These are phyloP conservation scores for Rhinoptilus africanus DNA, from an alignment of 2,113 vertebrate genomes.

Conservation along the genomic window DNA sequence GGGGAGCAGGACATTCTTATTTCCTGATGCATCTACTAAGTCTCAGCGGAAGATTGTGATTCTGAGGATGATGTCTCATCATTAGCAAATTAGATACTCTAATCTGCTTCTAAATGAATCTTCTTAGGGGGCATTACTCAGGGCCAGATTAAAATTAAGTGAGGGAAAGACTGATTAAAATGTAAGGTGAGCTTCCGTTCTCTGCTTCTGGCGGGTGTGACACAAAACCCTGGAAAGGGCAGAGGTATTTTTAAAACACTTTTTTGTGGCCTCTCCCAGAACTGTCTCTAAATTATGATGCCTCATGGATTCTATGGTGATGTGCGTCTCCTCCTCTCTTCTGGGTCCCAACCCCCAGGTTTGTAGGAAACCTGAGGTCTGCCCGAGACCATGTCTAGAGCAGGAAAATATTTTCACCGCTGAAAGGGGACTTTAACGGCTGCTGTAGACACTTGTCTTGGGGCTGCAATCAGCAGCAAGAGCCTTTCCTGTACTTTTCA, in stretches of 20 bases:
- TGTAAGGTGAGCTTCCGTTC: conserved; percentile 52
- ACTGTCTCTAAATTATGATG: background rate
- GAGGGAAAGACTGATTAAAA: conserved; percentile 56
- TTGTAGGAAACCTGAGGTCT: background rate
- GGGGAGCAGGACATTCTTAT: background rate
- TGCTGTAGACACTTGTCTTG: background rate
- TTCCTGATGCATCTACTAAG: conserved; percentile 12
- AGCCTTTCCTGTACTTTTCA: background rate
- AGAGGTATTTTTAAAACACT: conserved; percentile 17
- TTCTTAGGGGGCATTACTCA: conserved; percentile 62
- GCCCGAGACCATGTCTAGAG: background rate
- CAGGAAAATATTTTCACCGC: background rate
- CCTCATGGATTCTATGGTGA: background rate
- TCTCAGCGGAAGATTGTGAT: background rate
- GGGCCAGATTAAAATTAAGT: conserved; percentile 63
- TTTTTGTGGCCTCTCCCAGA: background rate
- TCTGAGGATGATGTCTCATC: conserved; percentile 54
- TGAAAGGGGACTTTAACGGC: background rate
- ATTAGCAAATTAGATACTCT: conserved; percentile 62
- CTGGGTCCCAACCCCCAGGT: background rate
- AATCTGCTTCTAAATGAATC: conserved; percentile 69
- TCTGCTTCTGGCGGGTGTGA: background rate
- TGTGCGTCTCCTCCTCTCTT: background rate
- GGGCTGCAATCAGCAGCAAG: background rate
- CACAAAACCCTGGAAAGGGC: background rate